Evolutionary conservation across 2,888 invertebrate species (phyloP), one percentile per base, ranked within the genome.

Genomic region (Platycheirus rosarum): DNA sequence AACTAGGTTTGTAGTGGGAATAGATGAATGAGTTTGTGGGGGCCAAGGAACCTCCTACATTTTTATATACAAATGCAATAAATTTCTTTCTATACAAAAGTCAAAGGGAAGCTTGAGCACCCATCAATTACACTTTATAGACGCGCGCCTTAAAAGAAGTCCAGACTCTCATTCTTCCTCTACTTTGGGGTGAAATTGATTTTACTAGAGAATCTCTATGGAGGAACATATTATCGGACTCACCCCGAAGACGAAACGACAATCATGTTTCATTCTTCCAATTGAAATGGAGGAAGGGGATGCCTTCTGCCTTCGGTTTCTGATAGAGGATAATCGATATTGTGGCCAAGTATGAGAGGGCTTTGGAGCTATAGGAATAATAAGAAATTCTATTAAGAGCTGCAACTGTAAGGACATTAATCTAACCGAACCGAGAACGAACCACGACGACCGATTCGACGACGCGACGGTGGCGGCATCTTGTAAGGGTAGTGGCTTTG

Each of bases 371-470:
- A n/a, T n/a, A 49, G 49, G 13, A 76, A 76, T 71, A 82, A 82
- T 70, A 82, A 71, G 80, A 82, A 82, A 82, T 82, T 82, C 80
- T 76, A 71, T 76, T 82, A 82, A 82, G 76, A 66, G 70, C 62
- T 82, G 80, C 80, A 82, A 82, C 76, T 76, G 80, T 82, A 82
- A 76, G 71, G 80, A 82, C 80, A 82, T 82, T 82, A 82, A 82
- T 82, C 76, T 66, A 51, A 70, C 65, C 60, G 37, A 76, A 76
- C 60, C 20, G 46, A 32, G 63, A 32, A 62, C 32, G 42, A 57
- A 20, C 16, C n/a, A 78, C 35, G 8, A 48, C 48, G 46, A n/a
- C 3, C 11, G 46, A 26, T 4, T 13, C n/a, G n/a, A n/a, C n/a
- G 20, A 6, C 3, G n/a, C 5, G 46, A n/a, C 8, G n/a, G 14